Evolutionary conservation across 2,888 invertebrate species (phyloP).

Genomic region (Rhabditoides inermis): DNA sequence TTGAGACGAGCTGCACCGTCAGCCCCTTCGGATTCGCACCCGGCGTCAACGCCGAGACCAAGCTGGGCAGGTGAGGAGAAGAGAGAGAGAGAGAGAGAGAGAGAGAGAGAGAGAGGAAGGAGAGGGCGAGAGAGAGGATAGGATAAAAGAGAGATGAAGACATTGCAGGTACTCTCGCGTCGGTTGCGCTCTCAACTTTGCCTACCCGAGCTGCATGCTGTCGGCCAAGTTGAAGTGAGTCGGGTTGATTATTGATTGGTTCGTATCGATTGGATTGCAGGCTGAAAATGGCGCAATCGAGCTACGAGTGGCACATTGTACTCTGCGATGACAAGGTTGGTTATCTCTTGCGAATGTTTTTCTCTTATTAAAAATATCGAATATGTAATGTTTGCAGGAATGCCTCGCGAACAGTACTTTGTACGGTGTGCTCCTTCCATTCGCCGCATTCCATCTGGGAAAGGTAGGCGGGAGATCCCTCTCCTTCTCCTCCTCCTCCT

Average conservation of each 20-base stretch:
- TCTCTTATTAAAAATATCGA: neutral
- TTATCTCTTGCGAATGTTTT: too few species aligned
- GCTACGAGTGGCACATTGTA: conserved; percentile 45
- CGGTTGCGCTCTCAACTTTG: conserved; percentile 30
- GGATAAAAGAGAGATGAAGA: too few species aligned
- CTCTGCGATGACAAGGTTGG: conserved; percentile 49
- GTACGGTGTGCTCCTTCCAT: too few species aligned
- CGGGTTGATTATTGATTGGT: too few species aligned
- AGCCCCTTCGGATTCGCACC: too few species aligned
- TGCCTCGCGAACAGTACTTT: too few species aligned
- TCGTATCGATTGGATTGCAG: too few species aligned
- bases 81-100: neutral
- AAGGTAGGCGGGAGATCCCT: too few species aligned
- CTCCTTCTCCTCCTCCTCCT: too few species aligned
- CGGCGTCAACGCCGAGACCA: too few species aligned
- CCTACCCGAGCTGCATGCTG: conserved; percentile 40
- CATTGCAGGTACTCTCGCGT: conserved; percentile 28
- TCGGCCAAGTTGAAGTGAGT: conserved; percentile 39
- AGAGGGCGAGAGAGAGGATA: neutral
- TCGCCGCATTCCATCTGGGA: conserved; percentile 2
- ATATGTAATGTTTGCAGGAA: neutral
- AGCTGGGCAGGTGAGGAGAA: neutral
- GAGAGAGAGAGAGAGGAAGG: neutral
- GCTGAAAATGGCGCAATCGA: conserved; percentile 35
- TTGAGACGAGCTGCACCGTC: conserved; percentile 22